These are phyloP conservation scores for Decapterus maruadsi DNA, from an alignment of 2,797 vertebrate genomes.

Conservation along the genomic window DNA sequence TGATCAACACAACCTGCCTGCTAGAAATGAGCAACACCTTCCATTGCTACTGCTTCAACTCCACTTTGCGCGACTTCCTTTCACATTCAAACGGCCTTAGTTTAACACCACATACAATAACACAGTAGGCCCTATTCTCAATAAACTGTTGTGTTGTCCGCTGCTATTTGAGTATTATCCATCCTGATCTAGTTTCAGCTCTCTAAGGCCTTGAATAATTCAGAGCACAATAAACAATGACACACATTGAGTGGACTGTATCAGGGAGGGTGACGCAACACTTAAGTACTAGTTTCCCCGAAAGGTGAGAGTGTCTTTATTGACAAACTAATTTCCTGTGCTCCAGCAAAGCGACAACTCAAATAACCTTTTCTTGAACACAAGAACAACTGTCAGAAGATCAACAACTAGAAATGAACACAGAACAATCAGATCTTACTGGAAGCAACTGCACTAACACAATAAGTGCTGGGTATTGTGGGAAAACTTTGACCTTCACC, in stretches of 20 bases:
- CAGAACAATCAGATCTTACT: background rate
- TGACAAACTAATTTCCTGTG: constrained; percentile 34
- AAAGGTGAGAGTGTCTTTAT: constrained; percentile 67
- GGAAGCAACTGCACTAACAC: background rate
- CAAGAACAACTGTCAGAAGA: constrained; percentile 32
- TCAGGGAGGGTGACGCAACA: constrained; percentile 56
- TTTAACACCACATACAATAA: constrained; percentile 52
- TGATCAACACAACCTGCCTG: constrained; percentile 2
- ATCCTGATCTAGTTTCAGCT: constrained; percentile 70
- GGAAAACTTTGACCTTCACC: too few relatives aligned
- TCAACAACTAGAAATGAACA: constrained; percentile 1
- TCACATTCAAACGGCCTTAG: constrained; percentile 23
- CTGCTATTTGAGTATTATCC: constrained; percentile 65
- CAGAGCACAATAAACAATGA: constrained; percentile 76
- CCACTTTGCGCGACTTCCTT: constrained; percentile 31
- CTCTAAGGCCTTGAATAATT: constrained; percentile 47
- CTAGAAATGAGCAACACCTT: constrained; percentile 63
- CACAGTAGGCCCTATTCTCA: constrained; percentile 32
- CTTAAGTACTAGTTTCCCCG: constrained; percentile 63
- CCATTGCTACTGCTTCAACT: constrained; percentile 29
- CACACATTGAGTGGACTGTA: constrained; percentile 65
- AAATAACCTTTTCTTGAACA: constrained; percentile 44
- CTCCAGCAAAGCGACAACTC: constrained; percentile 43
- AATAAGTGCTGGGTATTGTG: background rate
- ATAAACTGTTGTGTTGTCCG: constrained; percentile 63